These are phyloP conservation scores for Taeniopygia guttata DNA, from an alignment of 2,797 vertebrate species.

Conservation along the genomic window DNA sequence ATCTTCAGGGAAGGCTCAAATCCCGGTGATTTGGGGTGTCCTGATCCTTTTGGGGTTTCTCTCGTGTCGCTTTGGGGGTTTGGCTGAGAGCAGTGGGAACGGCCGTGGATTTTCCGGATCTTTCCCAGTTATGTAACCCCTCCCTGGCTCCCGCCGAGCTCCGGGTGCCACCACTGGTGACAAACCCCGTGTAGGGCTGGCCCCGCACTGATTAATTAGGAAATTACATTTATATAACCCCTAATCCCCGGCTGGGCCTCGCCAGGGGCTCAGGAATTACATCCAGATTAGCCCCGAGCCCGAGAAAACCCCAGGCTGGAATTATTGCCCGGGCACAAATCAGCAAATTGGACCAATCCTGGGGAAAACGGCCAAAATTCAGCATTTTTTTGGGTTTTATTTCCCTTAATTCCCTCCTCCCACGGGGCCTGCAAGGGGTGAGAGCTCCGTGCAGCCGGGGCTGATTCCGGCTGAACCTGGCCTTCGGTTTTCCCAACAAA, in stretches of 20 bases:
- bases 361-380: neutral
- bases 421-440: neutral
- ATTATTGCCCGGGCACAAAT: conserved; percentile 59
- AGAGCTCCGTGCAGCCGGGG: neutral
- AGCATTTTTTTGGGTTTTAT: neutral
- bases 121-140: neutral
- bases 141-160: neutral
- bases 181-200: neutral
- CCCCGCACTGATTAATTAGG: conserved; percentile 76
- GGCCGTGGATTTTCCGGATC: neutral
- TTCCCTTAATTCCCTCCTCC: neutral
- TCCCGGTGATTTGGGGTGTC: accelerated
- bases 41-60: neutral
- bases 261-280: conserved; percentile 60
- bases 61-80: accelerated
- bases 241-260: conserved; percentile 71
- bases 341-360: neutral
- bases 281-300: conserved; percentile 77
- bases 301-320: conserved; percentile 66
- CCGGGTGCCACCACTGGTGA: neutral
- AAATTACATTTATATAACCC: conserved; percentile 79
- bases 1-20: neutral
- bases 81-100: neutral
- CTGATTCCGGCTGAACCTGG: conserved; percentile 78
- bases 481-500: conserved; percentile 86